Percentiles rank a stretch among this genome's conserved stretches.
Evolutionary conservation across 2,797 vertebrate species (phyloP).

Genomic region (Liasis olivaceus): DNA sequence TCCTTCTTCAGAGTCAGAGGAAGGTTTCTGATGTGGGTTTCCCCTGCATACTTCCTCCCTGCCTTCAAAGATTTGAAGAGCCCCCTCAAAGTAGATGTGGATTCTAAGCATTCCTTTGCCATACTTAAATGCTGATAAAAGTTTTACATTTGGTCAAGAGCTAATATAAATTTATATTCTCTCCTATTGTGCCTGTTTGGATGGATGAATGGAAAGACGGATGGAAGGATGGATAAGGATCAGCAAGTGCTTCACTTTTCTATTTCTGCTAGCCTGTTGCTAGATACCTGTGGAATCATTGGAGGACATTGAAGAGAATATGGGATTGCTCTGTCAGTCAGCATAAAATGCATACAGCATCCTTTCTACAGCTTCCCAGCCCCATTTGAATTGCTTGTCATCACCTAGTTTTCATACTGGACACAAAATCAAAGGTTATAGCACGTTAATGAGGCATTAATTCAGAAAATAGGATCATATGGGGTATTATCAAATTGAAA

Average conservation of each 20-base stretch:
- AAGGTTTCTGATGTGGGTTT: not conserved
- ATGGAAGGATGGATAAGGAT: too few species aligned
- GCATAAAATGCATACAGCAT: not conserved
- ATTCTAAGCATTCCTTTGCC: not conserved
- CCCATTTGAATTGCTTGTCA: not conserved
- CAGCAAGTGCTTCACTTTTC: too few species aligned
- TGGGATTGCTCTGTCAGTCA: too few species aligned
- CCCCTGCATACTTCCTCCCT: not conserved
- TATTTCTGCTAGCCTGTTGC: too few species aligned
- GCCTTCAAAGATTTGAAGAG: not conserved
- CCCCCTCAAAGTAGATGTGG: not conserved
- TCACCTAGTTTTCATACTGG: not conserved
- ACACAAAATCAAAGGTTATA: not conserved
- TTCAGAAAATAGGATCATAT: not conserved
- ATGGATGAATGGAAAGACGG: not conserved
- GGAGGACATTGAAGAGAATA: too few species aligned
- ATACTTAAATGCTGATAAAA: not conserved
- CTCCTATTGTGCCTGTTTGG: not conserved
- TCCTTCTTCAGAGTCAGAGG: not conserved
- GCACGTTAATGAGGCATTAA: not conserved
- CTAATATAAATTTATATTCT: not conserved
- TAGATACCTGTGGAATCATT: too few species aligned
- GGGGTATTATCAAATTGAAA: not conserved
- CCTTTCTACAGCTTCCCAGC: not conserved
- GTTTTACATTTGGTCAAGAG: not conserved